Conservation (phyloP, 2,113 vertebrate species). For the Prionailurus bengalensis region DNA sequence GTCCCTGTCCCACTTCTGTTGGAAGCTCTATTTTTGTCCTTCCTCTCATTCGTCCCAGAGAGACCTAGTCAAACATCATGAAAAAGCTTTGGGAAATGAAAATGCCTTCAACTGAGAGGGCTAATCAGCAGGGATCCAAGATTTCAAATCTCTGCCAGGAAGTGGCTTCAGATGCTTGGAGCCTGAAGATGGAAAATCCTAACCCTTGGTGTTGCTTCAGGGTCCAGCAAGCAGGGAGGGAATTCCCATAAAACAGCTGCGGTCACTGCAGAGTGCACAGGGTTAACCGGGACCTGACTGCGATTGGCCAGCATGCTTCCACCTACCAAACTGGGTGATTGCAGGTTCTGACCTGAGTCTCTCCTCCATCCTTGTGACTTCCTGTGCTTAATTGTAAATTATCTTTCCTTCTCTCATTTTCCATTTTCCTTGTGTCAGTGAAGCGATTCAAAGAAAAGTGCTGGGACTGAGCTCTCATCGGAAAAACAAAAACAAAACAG, state of each 20-base stretch:
- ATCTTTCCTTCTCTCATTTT: constrained; percentile 68
- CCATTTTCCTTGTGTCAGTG: constrained; percentile 65
- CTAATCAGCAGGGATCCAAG: constrained; percentile 69
- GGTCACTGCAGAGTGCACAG: constrained; percentile 70
- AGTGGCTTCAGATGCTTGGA: constrained; percentile 73
- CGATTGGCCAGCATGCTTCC: neutral
- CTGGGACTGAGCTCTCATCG: constrained; percentile 57
- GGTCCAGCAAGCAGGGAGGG: constrained; percentile 39
- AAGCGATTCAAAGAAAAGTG: neutral
- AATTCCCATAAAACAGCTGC: constrained; percentile 52
- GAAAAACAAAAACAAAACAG: neutral
- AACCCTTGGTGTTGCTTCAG: constrained; percentile 32
- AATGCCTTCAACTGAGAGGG: constrained; percentile 76
- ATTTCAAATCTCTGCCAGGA: constrained; percentile 79
- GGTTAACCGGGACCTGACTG: constrained; percentile 68
- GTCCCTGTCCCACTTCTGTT: constrained; percentile 9
- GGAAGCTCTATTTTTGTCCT: constrained; percentile 50
- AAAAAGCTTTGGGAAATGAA: constrained; percentile 78
- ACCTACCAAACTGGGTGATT: constrained; percentile 72
- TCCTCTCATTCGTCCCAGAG: constrained; percentile 51
- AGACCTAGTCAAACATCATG: constrained; percentile 62
- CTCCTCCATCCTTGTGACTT: constrained; percentile 68
- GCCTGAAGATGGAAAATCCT: constrained; percentile 74
- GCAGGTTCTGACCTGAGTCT: constrained; percentile 48
- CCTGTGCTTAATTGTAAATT: constrained; percentile 80